phyloP scores from a whole-genome alignment of 2,113 vertebrate genomes.

The Rhodinocichla rosea region DNA sequence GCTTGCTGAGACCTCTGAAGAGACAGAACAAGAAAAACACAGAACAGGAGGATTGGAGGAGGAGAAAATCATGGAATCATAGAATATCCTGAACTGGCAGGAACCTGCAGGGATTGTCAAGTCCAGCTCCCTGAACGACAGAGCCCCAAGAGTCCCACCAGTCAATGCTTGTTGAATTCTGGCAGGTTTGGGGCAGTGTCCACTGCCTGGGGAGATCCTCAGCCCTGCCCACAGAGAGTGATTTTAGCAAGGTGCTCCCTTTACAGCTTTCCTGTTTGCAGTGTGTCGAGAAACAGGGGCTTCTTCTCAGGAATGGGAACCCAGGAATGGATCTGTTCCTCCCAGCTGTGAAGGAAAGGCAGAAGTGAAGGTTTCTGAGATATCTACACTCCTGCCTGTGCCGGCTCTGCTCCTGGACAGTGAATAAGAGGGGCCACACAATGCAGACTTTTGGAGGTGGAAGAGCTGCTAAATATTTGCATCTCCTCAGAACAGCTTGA shows the following conservation, averaged over 20 bases:
- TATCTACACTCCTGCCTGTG: not conserved
- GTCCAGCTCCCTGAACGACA: not conserved
- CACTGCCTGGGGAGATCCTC: not conserved
- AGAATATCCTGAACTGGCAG: not conserved
- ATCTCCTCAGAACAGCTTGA: not conserved
- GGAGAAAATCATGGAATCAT: not conserved
- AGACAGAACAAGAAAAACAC: not conserved
- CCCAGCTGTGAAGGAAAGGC: not conserved
- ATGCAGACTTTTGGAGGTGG: not conserved
- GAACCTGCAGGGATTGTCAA: not conserved
- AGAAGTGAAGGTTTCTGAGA: not conserved
- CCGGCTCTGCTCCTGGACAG: not conserved
- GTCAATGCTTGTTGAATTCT: not conserved
- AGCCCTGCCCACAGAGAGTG: not conserved
- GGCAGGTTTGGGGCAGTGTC: not conserved
- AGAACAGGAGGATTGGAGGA: not conserved
- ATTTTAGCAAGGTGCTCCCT: not conserved
- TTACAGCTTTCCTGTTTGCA: not conserved
- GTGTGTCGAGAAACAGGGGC: not conserved
- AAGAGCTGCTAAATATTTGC: not conserved
- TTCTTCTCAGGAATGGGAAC: not conserved
- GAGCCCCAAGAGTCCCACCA: not conserved
- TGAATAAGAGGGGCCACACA: accelerated
- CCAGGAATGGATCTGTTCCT: not conserved
- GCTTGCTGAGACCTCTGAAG: not conserved